Evolutionary conservation across 2,888 invertebrate species (phyloP).

Genomic region (Philonicus albiceps): DNA sequence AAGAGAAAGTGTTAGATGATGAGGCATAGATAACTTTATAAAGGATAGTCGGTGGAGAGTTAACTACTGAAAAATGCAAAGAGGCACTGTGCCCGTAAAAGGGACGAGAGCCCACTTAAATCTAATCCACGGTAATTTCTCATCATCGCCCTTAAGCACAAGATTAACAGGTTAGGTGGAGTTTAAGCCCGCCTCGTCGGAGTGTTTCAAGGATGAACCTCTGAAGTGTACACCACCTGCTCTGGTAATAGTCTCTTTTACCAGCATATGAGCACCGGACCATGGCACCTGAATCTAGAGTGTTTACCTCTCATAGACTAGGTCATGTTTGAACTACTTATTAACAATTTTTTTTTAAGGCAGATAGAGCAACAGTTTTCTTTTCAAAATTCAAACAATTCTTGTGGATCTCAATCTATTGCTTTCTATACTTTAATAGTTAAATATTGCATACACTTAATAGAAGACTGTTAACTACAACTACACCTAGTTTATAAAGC

Average conservation of each 20-base stretch:
- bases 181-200: not conserved
- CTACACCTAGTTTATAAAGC: too few relatives aligned
- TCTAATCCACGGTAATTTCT: conserved; percentile 12
- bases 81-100: not conserved
- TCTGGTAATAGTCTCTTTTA: not conserved
- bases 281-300: not conserved
- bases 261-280: not conserved
- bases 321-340: not conserved
- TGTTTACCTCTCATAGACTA: not conserved
- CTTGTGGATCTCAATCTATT: not conserved
- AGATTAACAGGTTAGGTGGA: not conserved
- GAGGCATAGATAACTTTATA: not conserved
- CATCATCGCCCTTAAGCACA: not conserved
- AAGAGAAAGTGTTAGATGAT: not conserved
- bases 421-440: not conserved
- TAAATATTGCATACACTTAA: too few relatives aligned
- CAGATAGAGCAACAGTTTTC: not conserved
- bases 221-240: not conserved
- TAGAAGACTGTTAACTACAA: too few relatives aligned
- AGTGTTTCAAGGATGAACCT: not conserved
- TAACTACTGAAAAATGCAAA: not conserved
- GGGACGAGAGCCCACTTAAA: not conserved
- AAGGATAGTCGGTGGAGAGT: not conserved
- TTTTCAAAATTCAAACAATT: not conserved
- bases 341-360: not conserved